Evolutionary conservation across 2,888 invertebrate genomes (phyloP).

Genomic region (Sabellastarte sp.): DNA sequence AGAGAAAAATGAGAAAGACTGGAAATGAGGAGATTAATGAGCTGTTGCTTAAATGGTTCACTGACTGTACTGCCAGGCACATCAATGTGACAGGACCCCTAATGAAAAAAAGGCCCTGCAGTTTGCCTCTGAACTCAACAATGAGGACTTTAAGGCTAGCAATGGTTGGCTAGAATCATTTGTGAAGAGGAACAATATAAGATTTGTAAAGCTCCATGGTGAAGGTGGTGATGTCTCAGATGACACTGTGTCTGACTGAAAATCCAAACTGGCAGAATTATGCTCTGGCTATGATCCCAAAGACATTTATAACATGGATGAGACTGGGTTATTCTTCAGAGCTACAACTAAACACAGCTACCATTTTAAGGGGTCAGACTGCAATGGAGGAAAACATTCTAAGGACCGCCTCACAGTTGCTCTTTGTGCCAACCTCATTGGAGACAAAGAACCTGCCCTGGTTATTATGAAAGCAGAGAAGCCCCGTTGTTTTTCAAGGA

Average conservation of each 20-base stretch:
- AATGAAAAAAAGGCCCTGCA: conserved; percentile 3
- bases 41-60: too few relatives aligned
- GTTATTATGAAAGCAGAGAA: background rate
- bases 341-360: conserved; percentile 27
- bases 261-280: conserved; percentile 1
- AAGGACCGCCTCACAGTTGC: conserved; percentile 21
- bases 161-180: conserved; percentile 34
- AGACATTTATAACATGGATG: too few relatives aligned
- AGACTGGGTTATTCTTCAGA: too few relatives aligned
- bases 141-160: conserved; percentile 26
- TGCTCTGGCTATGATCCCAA: conserved; percentile 13
- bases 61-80: too few relatives aligned
- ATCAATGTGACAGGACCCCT: conserved; percentile 1
- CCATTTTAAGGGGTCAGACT: conserved; percentile 21
- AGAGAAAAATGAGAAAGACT: background rate
- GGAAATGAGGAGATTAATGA: background rate
- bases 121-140: conserved; percentile 3
- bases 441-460: background rate
- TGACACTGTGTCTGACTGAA: conserved; percentile 15
- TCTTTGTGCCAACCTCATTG: background rate
- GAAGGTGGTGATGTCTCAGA: conserved; percentile 25
- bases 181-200: conserved; percentile 26
- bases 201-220: conserved; percentile 11
- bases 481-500: background rate
- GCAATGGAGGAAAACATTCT: conserved; percentile 27